A percentile compares a stretch with the other conserved stretches of the same genome.
phyloP scores from a whole-genome alignment of 2,797 vertebrate genomes.

The Pseudochromis fuscus region DNA sequence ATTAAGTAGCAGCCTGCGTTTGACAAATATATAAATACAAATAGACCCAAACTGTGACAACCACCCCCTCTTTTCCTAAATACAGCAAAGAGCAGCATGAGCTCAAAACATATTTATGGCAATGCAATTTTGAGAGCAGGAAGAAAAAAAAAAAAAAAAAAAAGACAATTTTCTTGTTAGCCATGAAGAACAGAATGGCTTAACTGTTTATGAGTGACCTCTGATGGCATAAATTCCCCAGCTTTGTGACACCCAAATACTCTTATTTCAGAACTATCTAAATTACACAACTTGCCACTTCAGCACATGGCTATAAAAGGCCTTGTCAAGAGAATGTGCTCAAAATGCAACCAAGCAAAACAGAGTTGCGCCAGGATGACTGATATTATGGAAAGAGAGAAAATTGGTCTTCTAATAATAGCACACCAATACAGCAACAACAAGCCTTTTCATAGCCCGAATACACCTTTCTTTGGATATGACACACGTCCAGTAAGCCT shows the following conservation, averaged over 20 bases:
- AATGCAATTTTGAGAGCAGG: slow-evolving; percentile 11
- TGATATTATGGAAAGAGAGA: slow-evolving; percentile 75
- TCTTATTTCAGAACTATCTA: slow-evolving; percentile 75
- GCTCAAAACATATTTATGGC: slow-evolving; percentile 22
- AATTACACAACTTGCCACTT: slow-evolving; percentile 75
- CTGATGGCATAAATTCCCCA: slow-evolving; percentile 62
- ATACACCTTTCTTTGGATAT: slow-evolving; percentile 62
- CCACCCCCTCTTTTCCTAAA: slow-evolving; percentile 16
- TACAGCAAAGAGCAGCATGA: slow-evolving; percentile 9
- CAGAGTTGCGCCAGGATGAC: slow-evolving; percentile 74
- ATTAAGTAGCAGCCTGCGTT: slow-evolving; percentile 7
- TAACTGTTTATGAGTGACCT: slow-evolving; percentile 57
- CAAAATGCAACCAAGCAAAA: slow-evolving; percentile 78
- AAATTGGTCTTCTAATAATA: slow-evolving; percentile 77
- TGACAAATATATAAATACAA: slow-evolving; percentile 23
- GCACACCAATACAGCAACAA: slow-evolving; percentile 69
- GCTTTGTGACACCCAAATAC: slow-evolving; percentile 57
- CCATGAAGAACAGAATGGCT: slow-evolving; percentile 30
- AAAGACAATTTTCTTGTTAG: slow-evolving; percentile 19
- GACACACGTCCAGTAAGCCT: slow-evolving; percentile 49
- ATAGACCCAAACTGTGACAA: background rate
- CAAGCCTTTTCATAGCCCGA: slow-evolving; percentile 64
- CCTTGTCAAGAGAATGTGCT: slow-evolving; percentile 71
- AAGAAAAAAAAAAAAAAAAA: background rate
- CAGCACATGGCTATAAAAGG: slow-evolving; percentile 75